Conservation (phyloP, 2,113 vertebrate species). For the Chloroceryle aenea region DNA sequence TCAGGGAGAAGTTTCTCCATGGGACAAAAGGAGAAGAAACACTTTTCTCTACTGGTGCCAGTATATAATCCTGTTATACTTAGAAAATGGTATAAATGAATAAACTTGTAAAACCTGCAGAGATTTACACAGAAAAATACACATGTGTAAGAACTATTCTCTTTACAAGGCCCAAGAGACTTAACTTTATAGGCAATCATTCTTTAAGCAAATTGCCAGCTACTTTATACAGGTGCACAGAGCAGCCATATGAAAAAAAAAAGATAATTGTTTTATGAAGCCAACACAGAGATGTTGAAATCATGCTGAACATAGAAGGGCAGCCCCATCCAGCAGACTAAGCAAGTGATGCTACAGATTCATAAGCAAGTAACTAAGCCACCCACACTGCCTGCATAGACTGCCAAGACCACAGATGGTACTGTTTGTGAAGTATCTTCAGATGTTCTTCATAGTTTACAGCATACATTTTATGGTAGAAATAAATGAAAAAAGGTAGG, state of each 20-base stretch:
- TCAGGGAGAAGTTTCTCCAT: neutral
- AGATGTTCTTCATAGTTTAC: slow-evolving; percentile 58
- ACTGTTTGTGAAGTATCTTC: slow-evolving; percentile 70
- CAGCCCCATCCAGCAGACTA: slow-evolving; percentile 32
- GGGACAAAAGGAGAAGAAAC: neutral
- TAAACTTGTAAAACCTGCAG: neutral
- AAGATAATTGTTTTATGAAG: neutral
- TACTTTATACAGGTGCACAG: neutral
- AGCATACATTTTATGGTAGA: slow-evolving; percentile 60
- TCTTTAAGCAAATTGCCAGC: slow-evolving; percentile 9
- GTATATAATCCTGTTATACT: neutral
- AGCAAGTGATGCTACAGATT: slow-evolving; percentile 29
- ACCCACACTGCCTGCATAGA: slow-evolving; percentile 38
- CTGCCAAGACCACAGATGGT: slow-evolving; percentile 72
- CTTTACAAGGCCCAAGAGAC: neutral
- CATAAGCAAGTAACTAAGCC: slow-evolving; percentile 46
- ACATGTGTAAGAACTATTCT: neutral
- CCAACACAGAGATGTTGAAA: slow-evolving; percentile 13
- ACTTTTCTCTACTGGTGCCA: neutral
- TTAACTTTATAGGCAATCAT: neutral
- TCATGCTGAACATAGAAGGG: slow-evolving; percentile 21
- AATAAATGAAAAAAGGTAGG: slow-evolving; percentile 50
- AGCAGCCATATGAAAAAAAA: neutral
- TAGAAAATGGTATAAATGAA: neutral
- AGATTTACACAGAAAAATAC: neutral